Base-by-base conservation (phyloP, 2,113 vertebrate genomes). In the Spheniscus mendiculus region DNA sequence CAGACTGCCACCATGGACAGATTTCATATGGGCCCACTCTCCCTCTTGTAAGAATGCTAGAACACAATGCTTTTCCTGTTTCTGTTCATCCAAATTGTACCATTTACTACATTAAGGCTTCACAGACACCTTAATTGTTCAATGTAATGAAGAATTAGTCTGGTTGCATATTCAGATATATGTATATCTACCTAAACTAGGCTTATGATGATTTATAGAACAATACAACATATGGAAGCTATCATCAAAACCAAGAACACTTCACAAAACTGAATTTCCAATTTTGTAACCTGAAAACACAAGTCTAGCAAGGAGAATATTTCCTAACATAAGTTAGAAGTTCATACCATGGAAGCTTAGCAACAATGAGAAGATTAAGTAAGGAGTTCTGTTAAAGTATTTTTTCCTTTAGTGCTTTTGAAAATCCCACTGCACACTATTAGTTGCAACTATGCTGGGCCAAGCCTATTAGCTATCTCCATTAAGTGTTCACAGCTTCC, bases 311-410 rank as follows among this genome's bases (percentile, higher is more conserved):
- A 73, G 52, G 40, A 91, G 38, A 79, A 26, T 56, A 67, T 91
- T 90, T 82, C 52, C 56, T 76, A 78, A 63, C 10, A 44, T 19
- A 67, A 94, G 36, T 87, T 91, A 82, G 38, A 74, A 87, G 73
- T 67, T 95, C 77, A 42, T 72, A 55, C 34, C 56, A 72, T 38
- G 56, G 69, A 95, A 92, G 80, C 73, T 91, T 96, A 93, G 66
- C 63, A 80, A 83, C 88, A 90, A 87, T n/a, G 73, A 91, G 45
- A 88, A 95, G 94, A 93, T 96, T 95, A 93, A 79, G 16, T 53
- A 79, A 56, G 21, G 70, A 89, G 81, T 82, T 94, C 55, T 91
- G 69, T 80, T 72, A 72, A 89, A 95, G 62, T 59, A 49, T 80
- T 80, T 96, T 91, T 92, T 70, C 63, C 86, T 82, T 73, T 90